Conservation (phyloP, 2,888 invertebrate genomes). For the Conops quadrifasciatus region DNA sequence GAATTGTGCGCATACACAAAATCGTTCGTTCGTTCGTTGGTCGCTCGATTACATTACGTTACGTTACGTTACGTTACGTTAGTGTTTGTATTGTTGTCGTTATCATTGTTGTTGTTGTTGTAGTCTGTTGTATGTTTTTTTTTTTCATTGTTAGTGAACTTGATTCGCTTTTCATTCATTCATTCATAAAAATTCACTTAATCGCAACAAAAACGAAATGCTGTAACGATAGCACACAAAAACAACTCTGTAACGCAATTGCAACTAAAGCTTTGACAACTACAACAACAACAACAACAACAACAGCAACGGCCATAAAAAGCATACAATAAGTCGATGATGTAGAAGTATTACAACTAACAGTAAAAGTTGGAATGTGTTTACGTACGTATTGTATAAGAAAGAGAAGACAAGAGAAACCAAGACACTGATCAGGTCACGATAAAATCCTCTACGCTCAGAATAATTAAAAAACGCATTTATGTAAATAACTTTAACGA, state of each 20-base stretch:
- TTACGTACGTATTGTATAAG: no score
- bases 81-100: slow-evolving; percentile 6
- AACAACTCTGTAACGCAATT: not conserved
- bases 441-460: no score
- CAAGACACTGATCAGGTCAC: not conserved
- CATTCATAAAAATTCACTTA: slow-evolving; percentile 35
- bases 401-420: not conserved
- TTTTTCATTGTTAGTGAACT: slow-evolving; percentile 35
- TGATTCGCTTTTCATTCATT: slow-evolving; percentile 33
- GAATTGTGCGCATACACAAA: no score
- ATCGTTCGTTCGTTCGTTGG: no score
- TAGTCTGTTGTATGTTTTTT: slow-evolving; percentile 16
- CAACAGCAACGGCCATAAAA: slow-evolving; percentile 20
- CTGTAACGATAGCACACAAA: no score
- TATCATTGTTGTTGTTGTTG: not conserved
- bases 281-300: slow-evolving; percentile 17
- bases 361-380: slow-evolving; percentile 5
- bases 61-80: not conserved
- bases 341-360: not conserved
- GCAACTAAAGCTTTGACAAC: no score
- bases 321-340: not conserved
- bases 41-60: no score
- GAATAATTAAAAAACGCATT: no score
- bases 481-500: no score
- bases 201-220: slow-evolving; percentile 18